Base-by-base conservation (phyloP, 1,140 invertebrate species). In the Scaptodrosophila lebanonensis region DNA sequence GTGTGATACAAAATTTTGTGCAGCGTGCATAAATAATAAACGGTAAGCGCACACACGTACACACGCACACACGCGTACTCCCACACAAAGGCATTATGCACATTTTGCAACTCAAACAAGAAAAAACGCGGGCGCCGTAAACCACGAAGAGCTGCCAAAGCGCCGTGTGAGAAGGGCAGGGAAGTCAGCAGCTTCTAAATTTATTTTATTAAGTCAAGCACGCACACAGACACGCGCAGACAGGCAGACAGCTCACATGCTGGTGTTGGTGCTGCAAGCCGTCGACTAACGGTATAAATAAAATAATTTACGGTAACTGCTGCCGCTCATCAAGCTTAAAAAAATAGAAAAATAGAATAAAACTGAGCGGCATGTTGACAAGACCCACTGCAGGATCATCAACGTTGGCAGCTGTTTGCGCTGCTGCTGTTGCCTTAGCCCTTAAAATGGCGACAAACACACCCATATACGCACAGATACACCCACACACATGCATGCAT, bases 201-300 rank as follows among this genome's bases (percentile, higher is more conserved):
- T 82, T 82, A 82, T 82, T 82, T 82, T 82, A 82, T 82, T 82
- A 82, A 82, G 75, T 82, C 75, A 82, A 82, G 76, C 75, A 82
- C 75, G 83, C 71, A 75, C 70, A 79, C 75, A 79, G 70, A 48
- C 57, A 56, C 56, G 38, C 39, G 32, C 66, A 44, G 54, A 54
- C 53, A 48, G 38, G 45, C 58, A 51, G 35, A 20, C 22, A 35
- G 27, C 25, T 15, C 29, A 8, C 42, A 11, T 49, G 43, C 27
- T 33, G 53, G 25, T 60, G 51, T 27, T 35, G 13, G 6, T 40
- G 30, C 38, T 29, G 18, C 4, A 8, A 15, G 20, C 18, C 4
- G 30, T 47, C 44, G 69, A 53, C 69, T 62, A 69, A 82, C 76
- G 61, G 76, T 70, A 75, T 79, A 82, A 82, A 82, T 75, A 82